A percentile compares a stretch with the other conserved stretches of the same genome.
phyloP scores from a whole-genome alignment of 2,888 invertebrate genomes.

The Lasioglossum lativentre region DNA sequence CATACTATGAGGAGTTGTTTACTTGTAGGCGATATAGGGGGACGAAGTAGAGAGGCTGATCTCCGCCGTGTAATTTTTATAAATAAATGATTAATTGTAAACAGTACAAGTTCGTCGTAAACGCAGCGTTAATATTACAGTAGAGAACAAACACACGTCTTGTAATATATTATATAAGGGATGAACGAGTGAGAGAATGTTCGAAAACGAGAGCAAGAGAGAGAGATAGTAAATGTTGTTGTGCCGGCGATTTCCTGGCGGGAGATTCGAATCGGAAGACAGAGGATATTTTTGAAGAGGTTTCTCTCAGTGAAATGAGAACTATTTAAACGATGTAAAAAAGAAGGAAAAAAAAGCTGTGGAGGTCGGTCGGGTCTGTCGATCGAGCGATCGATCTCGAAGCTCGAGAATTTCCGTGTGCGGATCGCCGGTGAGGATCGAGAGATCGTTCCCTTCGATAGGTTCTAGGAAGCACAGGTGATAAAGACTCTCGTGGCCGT shows the following conservation, averaged over 20 bases:
- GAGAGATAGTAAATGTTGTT: not conserved
- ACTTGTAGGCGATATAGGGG: conserved; percentile 48
- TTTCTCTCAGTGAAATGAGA: conserved; percentile 20
- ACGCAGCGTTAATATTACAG: conserved; percentile 43
- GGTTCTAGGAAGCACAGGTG: conserved; percentile 50
- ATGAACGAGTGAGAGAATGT: not conserved
- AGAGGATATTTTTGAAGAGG: conserved; percentile 51
- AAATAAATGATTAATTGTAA: conserved; percentile 54
- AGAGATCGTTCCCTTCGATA: conserved; percentile 25
- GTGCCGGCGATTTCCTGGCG: conserved; percentile 34
- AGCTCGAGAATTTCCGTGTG: conserved; percentile 11
- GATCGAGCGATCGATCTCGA: not conserved
- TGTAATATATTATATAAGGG: conserved; percentile 55
- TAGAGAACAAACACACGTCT: conserved; percentile 22
- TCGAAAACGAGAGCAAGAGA: not conserved
- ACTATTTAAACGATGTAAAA: not conserved
- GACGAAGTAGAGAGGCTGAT: conserved; percentile 70
- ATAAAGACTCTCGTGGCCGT: conserved; percentile 54
- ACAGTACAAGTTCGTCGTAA: conserved; percentile 66
- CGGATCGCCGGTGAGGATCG: conserved; percentile 28
- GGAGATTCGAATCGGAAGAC: not conserved
- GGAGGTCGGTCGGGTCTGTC: not conserved
- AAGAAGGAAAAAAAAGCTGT: not conserved
- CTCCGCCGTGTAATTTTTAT: conserved; percentile 74
- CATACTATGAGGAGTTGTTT: conserved; percentile 45